Base-by-base conservation (phyloP, 2,888 invertebrate genomes). In the Orthosia gothica region DNA sequence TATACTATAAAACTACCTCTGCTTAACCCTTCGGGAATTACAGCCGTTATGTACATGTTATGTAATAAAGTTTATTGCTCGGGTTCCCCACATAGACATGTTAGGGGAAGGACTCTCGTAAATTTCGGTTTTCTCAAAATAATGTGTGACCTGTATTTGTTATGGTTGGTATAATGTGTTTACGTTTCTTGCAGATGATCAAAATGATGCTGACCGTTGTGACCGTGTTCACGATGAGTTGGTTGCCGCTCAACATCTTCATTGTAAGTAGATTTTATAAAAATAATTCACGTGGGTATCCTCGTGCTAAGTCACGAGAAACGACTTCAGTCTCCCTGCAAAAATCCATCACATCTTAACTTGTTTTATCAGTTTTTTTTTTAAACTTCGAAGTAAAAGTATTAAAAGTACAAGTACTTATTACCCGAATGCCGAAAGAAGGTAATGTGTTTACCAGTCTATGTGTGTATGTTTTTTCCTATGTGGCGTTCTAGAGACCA, bases 131-230 rank as follows among this genome's bases (percentile, higher is more conserved):
- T 40, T n/a, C 50, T 23, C 11, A 40, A 18, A 49, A 47, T 32
- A 12, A 18, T 66, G 32, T 52, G 5, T 3, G 18, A 1, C 0
- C 11, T 23, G 45, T n/a, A 12, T 26, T 32, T 18, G 2, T 1
- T 16, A 55, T 32, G 3, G 16, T 12, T 45, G 4, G 0, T 11
- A 23, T 63, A 50, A 18, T 18, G 32, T 62, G 4, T 70, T 64
- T 20, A 16, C 23, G 3, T 77, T 45, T 63, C 78, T 97, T 97
- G 18, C 97, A 99, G 99, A 98, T 99, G 98, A 97, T 98, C 89
- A 98, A 98, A 95, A 99, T 99, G 99, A 98, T 99, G 98, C 97
- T 99, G 83, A 98, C 97, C 0, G 98, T 99, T 12, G 99, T 99
- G 11, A 97, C 97, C 62, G 98, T 98, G 23, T 99, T 98, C 94